Conservation (phyloP, 2,797 vertebrate genomes). For the Crypturellus tataupa region DNA sequence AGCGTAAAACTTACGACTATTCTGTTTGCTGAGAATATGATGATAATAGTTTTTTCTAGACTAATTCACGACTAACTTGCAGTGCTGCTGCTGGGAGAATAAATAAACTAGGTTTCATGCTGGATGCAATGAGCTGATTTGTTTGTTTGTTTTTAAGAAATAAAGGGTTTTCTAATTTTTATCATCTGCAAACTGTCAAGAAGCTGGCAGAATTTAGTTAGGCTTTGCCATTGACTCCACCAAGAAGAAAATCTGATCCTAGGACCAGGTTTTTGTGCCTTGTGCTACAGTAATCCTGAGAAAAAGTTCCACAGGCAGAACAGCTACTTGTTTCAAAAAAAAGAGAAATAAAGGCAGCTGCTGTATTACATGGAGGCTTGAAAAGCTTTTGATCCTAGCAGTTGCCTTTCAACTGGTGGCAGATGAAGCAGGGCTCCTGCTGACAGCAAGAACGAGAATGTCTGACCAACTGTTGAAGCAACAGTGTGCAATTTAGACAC, state of each 20-base stretch:
- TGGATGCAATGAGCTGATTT: neutral
- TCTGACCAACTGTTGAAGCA: neutral
- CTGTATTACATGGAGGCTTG: neutral
- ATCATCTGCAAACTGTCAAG: neutral
- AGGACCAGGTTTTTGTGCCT: fast-evolving
- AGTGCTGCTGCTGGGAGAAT: neutral
- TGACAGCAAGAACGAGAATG: neutral
- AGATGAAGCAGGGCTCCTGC: neutral
- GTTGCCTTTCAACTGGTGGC: neutral
- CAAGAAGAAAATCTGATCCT: neutral
- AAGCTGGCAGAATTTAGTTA: neutral
- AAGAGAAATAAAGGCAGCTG: neutral
- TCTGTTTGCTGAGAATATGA: neutral
- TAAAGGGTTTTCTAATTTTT: neutral
- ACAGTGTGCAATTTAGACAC: neutral
- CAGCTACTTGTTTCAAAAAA: neutral
- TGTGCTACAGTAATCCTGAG: neutral
- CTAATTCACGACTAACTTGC: neutral
- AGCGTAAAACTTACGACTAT: neutral
- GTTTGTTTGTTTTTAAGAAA: neutral
- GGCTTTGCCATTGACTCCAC: neutral
- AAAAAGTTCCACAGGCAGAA: neutral
- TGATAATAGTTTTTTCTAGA: neutral
- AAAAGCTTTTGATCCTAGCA: neutral
- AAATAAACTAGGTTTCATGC: neutral